These are phyloP conservation scores for Eospalax fontanierii DNA, from an alignment of 2,797 vertebrate species.

Conservation along the genomic window DNA sequence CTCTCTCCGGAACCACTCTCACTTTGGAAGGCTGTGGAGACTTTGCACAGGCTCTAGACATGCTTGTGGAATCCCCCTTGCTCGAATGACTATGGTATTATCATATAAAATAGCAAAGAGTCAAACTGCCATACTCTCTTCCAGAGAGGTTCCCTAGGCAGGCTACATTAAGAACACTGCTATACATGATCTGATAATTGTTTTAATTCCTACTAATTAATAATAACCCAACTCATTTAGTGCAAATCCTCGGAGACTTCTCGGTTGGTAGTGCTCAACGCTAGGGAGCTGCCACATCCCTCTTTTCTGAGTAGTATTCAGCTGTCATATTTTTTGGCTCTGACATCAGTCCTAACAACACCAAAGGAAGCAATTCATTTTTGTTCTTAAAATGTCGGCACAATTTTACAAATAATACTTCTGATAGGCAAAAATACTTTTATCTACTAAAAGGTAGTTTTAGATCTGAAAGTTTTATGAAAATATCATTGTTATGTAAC, in stretches of 20 bases:
- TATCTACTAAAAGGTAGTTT: constrained; percentile 65
- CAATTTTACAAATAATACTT: constrained; percentile 64
- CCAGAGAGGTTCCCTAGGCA: constrained; percentile 35
- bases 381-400: constrained; percentile 64
- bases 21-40: neutral
- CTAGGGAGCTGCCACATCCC: constrained; percentile 39
- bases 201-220: constrained; percentile 79
- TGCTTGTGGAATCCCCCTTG: neutral
- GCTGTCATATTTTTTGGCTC: constrained; percentile 55
- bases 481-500: constrained; percentile 55
- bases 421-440: constrained; percentile 69
- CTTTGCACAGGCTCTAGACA: neutral
- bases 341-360: neutral
- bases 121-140: neutral
- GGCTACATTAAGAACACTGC: constrained; percentile 55
- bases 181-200: constrained; percentile 71
- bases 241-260: constrained; percentile 70
- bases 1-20: neutral
- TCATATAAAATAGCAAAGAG: constrained; percentile 58
- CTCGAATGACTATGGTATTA: neutral
- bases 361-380: constrained; percentile 53
- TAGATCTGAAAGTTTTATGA: constrained; percentile 61
- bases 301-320: neutral
- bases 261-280: constrained; percentile 44
- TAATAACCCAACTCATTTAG: constrained; percentile 79